Evolutionary conservation across 2,113 vertebrate genomes (phyloP), one percentile per base, ranked within the genome.

Genomic region (Phrynocephalus versicolor): DNA sequence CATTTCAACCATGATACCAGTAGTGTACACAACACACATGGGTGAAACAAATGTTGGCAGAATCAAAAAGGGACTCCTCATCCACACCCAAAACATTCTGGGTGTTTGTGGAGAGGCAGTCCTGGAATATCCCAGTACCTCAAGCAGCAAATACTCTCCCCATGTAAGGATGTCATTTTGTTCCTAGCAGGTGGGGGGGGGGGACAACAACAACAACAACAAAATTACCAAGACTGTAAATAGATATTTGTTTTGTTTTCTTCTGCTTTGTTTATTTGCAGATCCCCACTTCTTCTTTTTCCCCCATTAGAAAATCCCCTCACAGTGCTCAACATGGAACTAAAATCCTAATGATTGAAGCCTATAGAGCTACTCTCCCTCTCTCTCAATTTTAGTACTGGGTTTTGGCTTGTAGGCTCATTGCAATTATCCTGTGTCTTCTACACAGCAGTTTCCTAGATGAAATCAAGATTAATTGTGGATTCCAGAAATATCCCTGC

Each of bases 381-480:
- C 30, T 37, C 14, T 6, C 15, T 16, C 27, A 21, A 9, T 15
- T 72, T 72, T 72, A 19, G 41, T 55, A 82, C 55, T 19, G 33
- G 21, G 51, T 45, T 39, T 30, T 85, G 45, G 18, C 70, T 33
- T 13, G n/a, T 30, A 16, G 33, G 65, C 67, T 45, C 13, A 41
- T 23, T 71, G 27, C 60, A 79, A 78, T 57, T 79, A 79, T 79
- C 65, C 72, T 23, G 30, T 21, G 51, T 62, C 60, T 85, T 85
- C 57, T 60, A 55, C 60, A 37, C 27, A 85, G 35, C 65, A 41
- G 64, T 25, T 16, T 85, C 2, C 37, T 79, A 60, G 67, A 60
- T 79, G 33, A 72, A 85, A 21, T 2, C 9, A 33, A 45, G 45
- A 25, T 70, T 79, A 72, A 72, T 45, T 79, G 51, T 70, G 16